phyloP scores from a whole-genome alignment of 2,113 vertebrate species.

The Taurulus bubalis region DNA sequence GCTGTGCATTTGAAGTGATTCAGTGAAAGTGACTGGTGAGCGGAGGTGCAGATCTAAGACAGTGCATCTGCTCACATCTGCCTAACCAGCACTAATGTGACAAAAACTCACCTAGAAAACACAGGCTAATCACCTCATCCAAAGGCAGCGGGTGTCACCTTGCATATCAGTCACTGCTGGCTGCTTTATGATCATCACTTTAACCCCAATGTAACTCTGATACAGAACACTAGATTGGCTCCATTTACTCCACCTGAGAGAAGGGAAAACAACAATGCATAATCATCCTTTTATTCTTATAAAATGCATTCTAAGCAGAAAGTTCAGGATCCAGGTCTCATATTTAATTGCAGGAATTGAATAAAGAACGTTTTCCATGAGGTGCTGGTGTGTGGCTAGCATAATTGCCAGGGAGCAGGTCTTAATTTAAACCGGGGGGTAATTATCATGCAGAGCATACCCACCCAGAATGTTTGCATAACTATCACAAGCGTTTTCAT shows the following conservation, averaged over 20 bases:
- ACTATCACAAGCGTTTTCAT: conserved; percentile 99
- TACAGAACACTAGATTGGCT: conserved; percentile 64
- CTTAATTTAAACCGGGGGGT: conserved; percentile 99
- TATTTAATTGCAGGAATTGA: conserved; percentile 92
- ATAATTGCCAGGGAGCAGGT: conserved; percentile 99
- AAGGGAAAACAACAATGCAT: conserved; percentile 65
- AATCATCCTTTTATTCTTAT: conserved; percentile 78
- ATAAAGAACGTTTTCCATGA: conserved; percentile 91
- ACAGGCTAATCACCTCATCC: conserved; percentile 67
- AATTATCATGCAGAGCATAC: conserved; percentile 99
- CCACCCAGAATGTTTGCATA: conserved; percentile 99
- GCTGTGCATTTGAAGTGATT: conserved; percentile 43
- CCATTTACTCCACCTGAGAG: conserved; percentile 76
- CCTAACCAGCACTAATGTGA: conserved; percentile 66
- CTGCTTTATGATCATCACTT: conserved; percentile 78
- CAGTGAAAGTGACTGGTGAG: conserved; percentile 40
- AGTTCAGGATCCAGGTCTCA: conserved; percentile 87
- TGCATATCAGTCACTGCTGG: conserved; percentile 71
- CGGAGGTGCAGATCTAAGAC: conserved; percentile 60
- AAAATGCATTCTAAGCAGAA: conserved; percentile 83
- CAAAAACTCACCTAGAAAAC: conserved; percentile 71
- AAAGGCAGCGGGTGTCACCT: conserved; percentile 68
- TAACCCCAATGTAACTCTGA: conserved; percentile 70
- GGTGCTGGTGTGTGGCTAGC: conserved; percentile 93
- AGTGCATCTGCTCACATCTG: conserved; percentile 67